Conservation (phyloP, 2,113 vertebrate species). For the Xenopus borealis region DNA sequence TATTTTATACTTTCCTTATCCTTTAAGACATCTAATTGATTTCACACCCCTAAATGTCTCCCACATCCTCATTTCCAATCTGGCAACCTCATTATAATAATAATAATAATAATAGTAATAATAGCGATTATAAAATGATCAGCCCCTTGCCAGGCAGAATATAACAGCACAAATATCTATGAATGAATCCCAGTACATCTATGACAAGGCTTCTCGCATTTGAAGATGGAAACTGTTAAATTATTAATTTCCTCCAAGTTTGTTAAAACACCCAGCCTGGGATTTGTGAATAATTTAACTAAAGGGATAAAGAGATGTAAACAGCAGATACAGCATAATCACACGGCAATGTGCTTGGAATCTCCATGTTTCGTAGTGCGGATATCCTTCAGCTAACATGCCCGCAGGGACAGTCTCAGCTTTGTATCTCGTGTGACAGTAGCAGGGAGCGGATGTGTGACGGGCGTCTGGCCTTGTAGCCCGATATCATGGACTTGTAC, state of each 20-base stretch:
- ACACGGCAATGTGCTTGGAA: background rate
- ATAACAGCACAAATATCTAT: background rate
- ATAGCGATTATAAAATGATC: background rate
- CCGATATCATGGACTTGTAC: too few species aligned
- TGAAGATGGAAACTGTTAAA: constrained; percentile 9
- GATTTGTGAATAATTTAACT: constrained; percentile 35
- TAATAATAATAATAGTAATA: too few species aligned
- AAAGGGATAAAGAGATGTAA: constrained; percentile 6
- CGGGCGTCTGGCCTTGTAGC: too few species aligned
- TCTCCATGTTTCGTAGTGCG: background rate
- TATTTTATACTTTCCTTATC: too few species aligned
- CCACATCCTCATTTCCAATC: too few species aligned
- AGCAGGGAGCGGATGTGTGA: too few species aligned
- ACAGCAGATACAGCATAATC: background rate
- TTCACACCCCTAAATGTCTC: too few species aligned
- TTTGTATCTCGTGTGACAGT: too few species aligned
- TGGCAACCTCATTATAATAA: too few species aligned
- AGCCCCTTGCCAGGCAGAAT: background rate
- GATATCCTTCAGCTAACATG: constrained; percentile 9
- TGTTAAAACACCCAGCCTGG: constrained; percentile 15
- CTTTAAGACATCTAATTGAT: too few species aligned
- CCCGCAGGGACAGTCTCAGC: background rate
- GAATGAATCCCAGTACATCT: constrained; percentile 5
- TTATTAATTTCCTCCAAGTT: constrained; percentile 21
- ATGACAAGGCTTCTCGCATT: background rate